Evolutionary conservation across 1,140 invertebrate species (phyloP), one percentile per base, ranked within the genome.

Genomic region (Cheumatopsyche charites): DNA sequence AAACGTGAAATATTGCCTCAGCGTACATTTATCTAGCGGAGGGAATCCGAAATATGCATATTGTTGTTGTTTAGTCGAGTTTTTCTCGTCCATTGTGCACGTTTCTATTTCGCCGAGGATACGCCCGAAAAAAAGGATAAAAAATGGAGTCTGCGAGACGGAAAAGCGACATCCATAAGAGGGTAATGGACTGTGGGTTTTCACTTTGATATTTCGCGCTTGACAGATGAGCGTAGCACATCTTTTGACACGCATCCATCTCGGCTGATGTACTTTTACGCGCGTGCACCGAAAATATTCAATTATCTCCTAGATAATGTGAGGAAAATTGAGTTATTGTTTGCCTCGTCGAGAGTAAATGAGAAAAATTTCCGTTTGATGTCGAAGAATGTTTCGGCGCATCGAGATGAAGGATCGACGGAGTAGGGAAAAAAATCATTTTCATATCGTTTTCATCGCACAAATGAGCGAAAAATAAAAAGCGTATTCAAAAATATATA

Each of bases 121-220:
- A 47, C 43, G 43, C 4, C 43, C 4, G 43, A 47, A n/a, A 42
- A n/a, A 47, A 47, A 47, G 15, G 11, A 47, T 47, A 47, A 47
- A 47, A 36, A 47, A 47, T 47, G 43, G 11, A 47, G 29, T 36
- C 9, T 36, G 29, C 29, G 29, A 26, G 23, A 58, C 21, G 23
- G 55, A 58, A 58, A 58, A 58, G 7, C 17, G 23, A 26, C 55
- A 13, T 58, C 21, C 21, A 58, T 58, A 13, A 58, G 11, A 58
- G 21, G 7, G 21, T 58, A 58, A 58, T 25, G 55, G 21, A 25
- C 55, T 58, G 55, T 58, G 55, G 55, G 55, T 58, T 58, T 58
- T 58, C 21, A 58, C 55, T 58, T 58, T 58, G 55, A 58, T 58
- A 58, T 58, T 58, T 58, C 49, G 23, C 55, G 55, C 55, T 58